These are phyloP conservation scores for Maconellicoccus hirsutus DNA, from an alignment of 1,140 invertebrate genomes.

Conservation along the genomic window DNA sequence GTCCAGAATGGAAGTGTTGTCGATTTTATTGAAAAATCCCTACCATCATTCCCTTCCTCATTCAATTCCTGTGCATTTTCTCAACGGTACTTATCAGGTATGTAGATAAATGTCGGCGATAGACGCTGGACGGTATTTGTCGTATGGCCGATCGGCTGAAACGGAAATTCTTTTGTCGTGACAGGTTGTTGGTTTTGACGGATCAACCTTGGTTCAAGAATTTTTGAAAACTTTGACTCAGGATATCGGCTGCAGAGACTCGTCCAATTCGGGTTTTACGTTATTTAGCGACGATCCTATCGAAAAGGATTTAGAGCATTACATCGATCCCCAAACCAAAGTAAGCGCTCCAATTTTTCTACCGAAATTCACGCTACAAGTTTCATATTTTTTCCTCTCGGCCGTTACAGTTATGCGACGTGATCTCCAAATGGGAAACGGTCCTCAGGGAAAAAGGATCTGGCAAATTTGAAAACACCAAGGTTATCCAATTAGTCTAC, in stretches of 20 bases:
- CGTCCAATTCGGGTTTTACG: constrained; percentile 72
- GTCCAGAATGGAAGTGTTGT: constrained; percentile 90
- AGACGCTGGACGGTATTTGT: too few species aligned
- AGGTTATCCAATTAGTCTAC: constrained; percentile 81
- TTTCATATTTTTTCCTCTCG: too few species aligned
- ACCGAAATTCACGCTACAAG: background rate
- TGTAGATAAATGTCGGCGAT: constrained; percentile 14
- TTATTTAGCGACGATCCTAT: constrained; percentile 89
- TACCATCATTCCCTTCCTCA: constrained; percentile 92
- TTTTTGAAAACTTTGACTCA: constrained; percentile 66
- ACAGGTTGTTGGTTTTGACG: constrained; percentile 94
- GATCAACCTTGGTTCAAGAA: constrained; percentile 84
- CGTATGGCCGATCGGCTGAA: too few species aligned
- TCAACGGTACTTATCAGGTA: constrained; percentile 85
- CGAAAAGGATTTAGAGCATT: constrained; percentile 81
- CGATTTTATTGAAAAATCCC: constrained; percentile 91
- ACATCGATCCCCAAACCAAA: constrained; percentile 75
- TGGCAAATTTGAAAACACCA: constrained; percentile 86
- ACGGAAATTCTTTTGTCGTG: too few species aligned
- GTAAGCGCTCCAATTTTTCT: constrained; percentile 35
- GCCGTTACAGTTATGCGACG: constrained; percentile 67
- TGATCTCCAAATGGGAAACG: constrained; percentile 95
- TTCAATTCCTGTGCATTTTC: constrained; percentile 89
- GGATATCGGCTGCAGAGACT: constrained; percentile 81
- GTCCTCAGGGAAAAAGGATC: constrained; percentile 79